Base-by-base conservation (phyloP, 2,113 vertebrate species). In the Reinhardtius hippoglossoides region DNA sequence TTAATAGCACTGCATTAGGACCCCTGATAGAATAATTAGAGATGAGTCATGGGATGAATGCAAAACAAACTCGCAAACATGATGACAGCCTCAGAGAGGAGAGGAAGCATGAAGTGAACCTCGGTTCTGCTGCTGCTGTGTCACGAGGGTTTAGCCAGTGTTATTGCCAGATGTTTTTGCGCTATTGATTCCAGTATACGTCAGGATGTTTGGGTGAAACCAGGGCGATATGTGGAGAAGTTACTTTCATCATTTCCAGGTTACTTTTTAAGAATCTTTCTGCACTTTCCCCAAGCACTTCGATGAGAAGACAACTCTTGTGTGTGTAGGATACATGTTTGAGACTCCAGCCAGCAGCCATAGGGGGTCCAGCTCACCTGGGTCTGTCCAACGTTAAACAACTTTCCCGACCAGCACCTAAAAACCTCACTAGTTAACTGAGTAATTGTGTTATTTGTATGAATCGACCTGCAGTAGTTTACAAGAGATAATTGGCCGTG, bases 101-200 rank as follows among this genome's bases (percentile, higher is more conserved):
- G 15, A 48, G 44, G 44, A 16, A 48, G 44, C 44, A 48, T 16
- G 44, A 16, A 48, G 44, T 9, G 48, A 52, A 7, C 48, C 16
- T n/a, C 48, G 18, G 48, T 35, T 70, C 60, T 76, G 54, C 40
- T 65, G 31, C 58, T 58, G 23, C 40, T 68, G 40, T 57, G 72
- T 56, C 48, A 63, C 2, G 0, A 31, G 23, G 7, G 16, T 50
- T 68, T n/a, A 64, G 7, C 69, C 21, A 15, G n/a, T 69, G 48
- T 59, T 62, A 35, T 42, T 64, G 73, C 24, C 80, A 75, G 56
- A 78, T 77, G 69, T 55, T 50, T 55, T 50, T 71, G 52, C 9
- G 20, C 55, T 69, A 67, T 54, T 69, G 20, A 48, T 52, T 15
- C 42, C 13, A 48, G 44, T 46, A 14, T 46, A 14, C 14, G 0